Evolutionary conservation across 2,113 vertebrate genomes (phyloP).

Genomic region (Oryctolagus cuniculus): DNA sequence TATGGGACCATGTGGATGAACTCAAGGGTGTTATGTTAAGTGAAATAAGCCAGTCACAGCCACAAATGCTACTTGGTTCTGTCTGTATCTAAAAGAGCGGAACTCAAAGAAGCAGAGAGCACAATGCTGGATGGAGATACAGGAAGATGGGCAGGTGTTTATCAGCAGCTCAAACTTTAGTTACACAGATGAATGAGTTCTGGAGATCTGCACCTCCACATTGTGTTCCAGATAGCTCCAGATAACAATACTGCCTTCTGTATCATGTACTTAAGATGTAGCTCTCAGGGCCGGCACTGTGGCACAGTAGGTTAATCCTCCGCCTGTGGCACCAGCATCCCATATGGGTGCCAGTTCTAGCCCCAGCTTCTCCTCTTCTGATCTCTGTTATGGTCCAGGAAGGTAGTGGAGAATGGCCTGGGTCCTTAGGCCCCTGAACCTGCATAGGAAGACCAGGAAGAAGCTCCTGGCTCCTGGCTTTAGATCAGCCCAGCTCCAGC

Average conservation of each 20-base stretch:
- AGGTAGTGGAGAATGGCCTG: too few species aligned
- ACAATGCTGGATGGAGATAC: fast-evolving
- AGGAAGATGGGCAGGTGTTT: not conserved
- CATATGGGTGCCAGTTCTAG: too few species aligned
- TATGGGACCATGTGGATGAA: not conserved
- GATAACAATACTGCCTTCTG: not conserved
- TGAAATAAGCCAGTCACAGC: not conserved
- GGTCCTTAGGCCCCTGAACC: too few species aligned
- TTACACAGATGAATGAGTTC: not conserved
- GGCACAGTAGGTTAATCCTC: too few species aligned
- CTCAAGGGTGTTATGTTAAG: not conserved
- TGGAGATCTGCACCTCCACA: not conserved
- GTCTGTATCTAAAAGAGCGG: not conserved
- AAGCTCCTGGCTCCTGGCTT: too few species aligned
- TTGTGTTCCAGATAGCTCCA: too few species aligned
- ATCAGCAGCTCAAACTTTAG: not conserved
- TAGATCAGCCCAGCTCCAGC: too few species aligned
- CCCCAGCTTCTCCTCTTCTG: too few species aligned
- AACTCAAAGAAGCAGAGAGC: not conserved
- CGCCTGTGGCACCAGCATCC: too few species aligned
- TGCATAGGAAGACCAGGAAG: too few species aligned
- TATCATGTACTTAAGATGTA: not conserved
- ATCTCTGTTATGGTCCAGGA: too few species aligned
- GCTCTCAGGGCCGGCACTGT: too few species aligned
- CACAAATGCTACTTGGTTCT: not conserved